A percentile compares a stretch with the other conserved stretches of the same genome.
phyloP scores from a whole-genome alignment of 2,113 vertebrate genomes.

The Cyprinodon variegatus region DNA sequence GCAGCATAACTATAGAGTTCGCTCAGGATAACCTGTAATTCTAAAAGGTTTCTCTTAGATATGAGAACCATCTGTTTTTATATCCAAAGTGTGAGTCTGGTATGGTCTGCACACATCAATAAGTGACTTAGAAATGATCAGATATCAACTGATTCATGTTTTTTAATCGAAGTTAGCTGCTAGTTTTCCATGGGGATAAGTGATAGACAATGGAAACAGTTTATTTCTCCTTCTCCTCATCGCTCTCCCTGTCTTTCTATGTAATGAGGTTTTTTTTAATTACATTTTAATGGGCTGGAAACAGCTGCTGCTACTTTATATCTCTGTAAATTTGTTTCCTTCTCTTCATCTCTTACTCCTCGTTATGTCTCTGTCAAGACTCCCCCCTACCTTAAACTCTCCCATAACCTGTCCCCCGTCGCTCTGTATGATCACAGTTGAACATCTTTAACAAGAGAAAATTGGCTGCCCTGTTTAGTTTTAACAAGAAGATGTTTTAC shows the following conservation, averaged over 20 bases:
- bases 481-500: too few species aligned
- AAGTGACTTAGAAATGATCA: background rate
- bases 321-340: constrained; percentile 22
- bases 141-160: constrained; percentile 3
- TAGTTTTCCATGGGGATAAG: constrained; percentile 50
- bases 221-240: constrained; percentile 47
- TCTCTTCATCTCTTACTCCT: constrained; percentile 2
- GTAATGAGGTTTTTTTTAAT: constrained; percentile 70
- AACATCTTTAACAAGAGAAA: too few species aligned
- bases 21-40: too few species aligned
- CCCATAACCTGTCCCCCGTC: background rate
- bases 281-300: constrained; percentile 74
- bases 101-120: too few species aligned
- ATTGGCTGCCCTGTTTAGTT: too few species aligned
- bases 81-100: too few species aligned
- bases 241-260: constrained; percentile 48
- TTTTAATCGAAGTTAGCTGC: constrained; percentile 51
- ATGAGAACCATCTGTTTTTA: too few species aligned
- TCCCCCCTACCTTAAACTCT: background rate
- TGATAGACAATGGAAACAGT: constrained; percentile 51
- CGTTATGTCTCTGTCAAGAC: background rate
- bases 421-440: background rate
- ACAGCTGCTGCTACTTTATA: constrained; percentile 63
- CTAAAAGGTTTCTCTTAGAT: too few species aligned
- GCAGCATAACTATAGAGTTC: too few species aligned